Evolutionary conservation across 2,888 invertebrate species (phyloP).

Genomic region (Cantharis rufa): DNA sequence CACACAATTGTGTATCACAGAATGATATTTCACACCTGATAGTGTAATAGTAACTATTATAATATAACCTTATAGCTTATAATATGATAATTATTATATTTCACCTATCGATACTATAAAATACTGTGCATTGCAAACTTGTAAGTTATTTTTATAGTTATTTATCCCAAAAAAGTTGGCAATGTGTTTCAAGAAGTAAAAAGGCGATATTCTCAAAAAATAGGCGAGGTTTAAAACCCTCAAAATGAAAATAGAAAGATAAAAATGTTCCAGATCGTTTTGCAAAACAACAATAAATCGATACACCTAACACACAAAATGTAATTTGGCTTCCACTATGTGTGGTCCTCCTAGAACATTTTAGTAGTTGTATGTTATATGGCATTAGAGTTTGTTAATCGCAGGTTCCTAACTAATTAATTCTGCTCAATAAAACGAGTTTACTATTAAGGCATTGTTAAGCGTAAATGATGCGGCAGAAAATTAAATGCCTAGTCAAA

Average conservation of each 20-base stretch:
- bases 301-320: background rate
- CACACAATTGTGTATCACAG: background rate
- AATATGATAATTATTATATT: too few relatives aligned
- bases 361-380: background rate
- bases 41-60: background rate
- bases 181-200: too few relatives aligned
- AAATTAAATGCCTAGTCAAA: slow-evolving; percentile 36
- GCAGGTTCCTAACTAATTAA: slow-evolving; percentile 18
- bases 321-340: slow-evolving; percentile 1
- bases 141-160: too few relatives aligned
- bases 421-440: slow-evolving; percentile 16
- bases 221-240: too few relatives aligned
- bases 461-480: slow-evolving; percentile 34
- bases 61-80: too few relatives aligned
- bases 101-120: too few relatives aligned
- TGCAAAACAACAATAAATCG: background rate
- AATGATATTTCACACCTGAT: background rate
- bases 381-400: slow-evolving; percentile 6
- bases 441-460: slow-evolving; percentile 25
- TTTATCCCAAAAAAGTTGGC: background rate
- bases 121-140: background rate
- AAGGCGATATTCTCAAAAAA: too few relatives aligned
- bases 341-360: background rate
- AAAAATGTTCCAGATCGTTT: background rate
- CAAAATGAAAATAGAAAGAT: background rate